Base-by-base conservation (phyloP, 2,113 vertebrate species). In the Ancistrus triradiatus region DNA sequence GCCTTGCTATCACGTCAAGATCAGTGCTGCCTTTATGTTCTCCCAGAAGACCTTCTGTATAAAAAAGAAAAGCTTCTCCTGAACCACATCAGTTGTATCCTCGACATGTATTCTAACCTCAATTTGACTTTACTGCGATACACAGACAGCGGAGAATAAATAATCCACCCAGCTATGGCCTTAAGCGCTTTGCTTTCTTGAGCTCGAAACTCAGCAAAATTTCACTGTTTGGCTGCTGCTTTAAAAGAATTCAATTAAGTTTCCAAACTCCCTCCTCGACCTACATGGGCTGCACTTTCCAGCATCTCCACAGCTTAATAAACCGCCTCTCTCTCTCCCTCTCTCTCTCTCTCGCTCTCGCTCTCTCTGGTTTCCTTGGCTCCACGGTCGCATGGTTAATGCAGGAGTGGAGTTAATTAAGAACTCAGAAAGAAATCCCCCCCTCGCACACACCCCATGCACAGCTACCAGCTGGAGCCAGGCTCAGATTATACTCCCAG, bases 381-480 rank as follows among this genome's bases (percentile, higher is more conserved):
- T 19, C 51, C 50, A 17, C 13, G 4, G 28, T 57, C 18, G 4
- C 42, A 47, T 53, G 51, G 43, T 27, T 19, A 46, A 62, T 11
- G 17, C 18, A 8, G 42, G 51, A 58, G 55, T 71, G 66, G 70
- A 83, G 77, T 85, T 87, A 86, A 87, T 87, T 86, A 86, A 82
- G 81, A 82, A 79, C 76, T 79, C 72, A 80, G 75, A 81, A 77
- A 51, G 21, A 42, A 15, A n/a, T n/a, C 2, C 38, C 38, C 38
- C 38, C 13, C 13, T 13, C 37, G n/a, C 6, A 42, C 9, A 42
- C 69, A 63, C 63, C 68, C 51, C 66, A 46, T 25, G 38, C 59
- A 17, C 46, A 21, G 56, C 53, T 67, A 67, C 81, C 76, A 77
- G 64, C 71, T 84, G 76, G 74, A 84, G 78, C 80, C 81, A 78